Evolutionary conservation across 2,888 invertebrate species (phyloP).

Genomic region (Drosophila prolongata): DNA sequence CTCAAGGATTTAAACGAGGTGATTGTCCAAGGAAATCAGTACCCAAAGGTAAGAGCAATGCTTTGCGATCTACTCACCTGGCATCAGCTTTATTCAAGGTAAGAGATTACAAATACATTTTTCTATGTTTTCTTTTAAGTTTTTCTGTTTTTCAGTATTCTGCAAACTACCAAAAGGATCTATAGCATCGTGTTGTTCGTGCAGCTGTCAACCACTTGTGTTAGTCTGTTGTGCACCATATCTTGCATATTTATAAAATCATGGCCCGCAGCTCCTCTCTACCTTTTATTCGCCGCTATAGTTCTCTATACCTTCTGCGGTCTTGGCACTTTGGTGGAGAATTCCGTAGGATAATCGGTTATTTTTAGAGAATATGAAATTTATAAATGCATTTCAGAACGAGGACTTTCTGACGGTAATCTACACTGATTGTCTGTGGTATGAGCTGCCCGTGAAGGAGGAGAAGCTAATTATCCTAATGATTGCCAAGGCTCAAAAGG

Average conservation of each 20-base stretch:
- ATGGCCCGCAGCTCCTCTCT: conserved; percentile 71
- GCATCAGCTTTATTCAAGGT: conserved; percentile 74
- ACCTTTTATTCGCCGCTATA: conserved; percentile 47
- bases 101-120: not conserved
- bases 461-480: conserved; percentile 61
- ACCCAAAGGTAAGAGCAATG: conserved; percentile 15
- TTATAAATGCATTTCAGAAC: conserved; percentile 42
- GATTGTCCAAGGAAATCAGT: not conserved
- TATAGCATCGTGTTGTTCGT: conserved; percentile 63
- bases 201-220: conserved; percentile 50
- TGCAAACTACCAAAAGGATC: conserved; percentile 46
- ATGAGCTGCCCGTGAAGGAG: conserved; percentile 52
- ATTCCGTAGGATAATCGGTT: conserved; percentile 49
- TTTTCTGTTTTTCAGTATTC: conserved; percentile 36
- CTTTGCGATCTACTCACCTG: conserved; percentile 60
- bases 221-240: conserved; percentile 59
- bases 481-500: conserved; percentile 58
- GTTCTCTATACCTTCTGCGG: conserved; percentile 70
- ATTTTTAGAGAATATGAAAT: not conserved
- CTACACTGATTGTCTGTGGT: conserved; percentile 65
- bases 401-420: conserved; percentile 51
- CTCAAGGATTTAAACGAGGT: conserved; percentile 60
- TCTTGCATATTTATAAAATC: conserved; percentile 60
- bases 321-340: conserved; percentile 69
- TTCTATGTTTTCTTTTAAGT: not conserved